Evolutionary conservation across 2,797 vertebrate species (phyloP), one percentile per base, ranked within the genome.

Genomic region (Hippoglossus hippoglossus): DNA sequence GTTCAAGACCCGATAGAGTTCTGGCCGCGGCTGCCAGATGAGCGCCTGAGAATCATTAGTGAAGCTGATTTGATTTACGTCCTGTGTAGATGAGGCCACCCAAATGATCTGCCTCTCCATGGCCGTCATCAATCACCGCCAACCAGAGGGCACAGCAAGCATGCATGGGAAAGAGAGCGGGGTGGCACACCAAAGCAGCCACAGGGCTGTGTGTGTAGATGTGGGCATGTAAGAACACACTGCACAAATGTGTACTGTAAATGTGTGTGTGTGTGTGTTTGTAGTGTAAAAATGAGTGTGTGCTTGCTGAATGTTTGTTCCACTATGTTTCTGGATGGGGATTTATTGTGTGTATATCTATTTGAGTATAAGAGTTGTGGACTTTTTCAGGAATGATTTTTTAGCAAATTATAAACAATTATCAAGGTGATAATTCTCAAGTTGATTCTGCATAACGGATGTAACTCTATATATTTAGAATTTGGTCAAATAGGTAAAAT

Each of bases 1-100:
- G 56, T 84, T 78, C 73, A 73, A 88, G 82, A 90, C 85, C 89
- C 86, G 72, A 90, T 91, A 87, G 89, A 80, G 80, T 92, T 93
- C 71, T 87, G 86, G 91, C 83, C 84, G 60, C 44, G 77, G 87
- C 91, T 91, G 93, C 93, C 92, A 93, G 93, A 93, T 90, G 86
- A 88, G 91, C 84, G 82, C 87, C 88, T 88, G 86, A 93, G 92
- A 93, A 93, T 94, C 94, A 95, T 95, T 95, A 95, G 93, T 81
- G 67, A 77, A 89, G 91, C 92, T 94, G 93, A 94, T 94, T 93
- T 95, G 94, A 95, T 95, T 95, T 95, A 95, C 94, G 91, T 94
- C 89, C 90, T 92, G 88, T 88, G 89, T 92, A 92, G 93, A 93
- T 77, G 91, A 93, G 92, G 93, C 91, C 94, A 94, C 93, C 94